Conservation (phyloP, 2,113 vertebrate species). For the Zosterops japonicus region DNA sequence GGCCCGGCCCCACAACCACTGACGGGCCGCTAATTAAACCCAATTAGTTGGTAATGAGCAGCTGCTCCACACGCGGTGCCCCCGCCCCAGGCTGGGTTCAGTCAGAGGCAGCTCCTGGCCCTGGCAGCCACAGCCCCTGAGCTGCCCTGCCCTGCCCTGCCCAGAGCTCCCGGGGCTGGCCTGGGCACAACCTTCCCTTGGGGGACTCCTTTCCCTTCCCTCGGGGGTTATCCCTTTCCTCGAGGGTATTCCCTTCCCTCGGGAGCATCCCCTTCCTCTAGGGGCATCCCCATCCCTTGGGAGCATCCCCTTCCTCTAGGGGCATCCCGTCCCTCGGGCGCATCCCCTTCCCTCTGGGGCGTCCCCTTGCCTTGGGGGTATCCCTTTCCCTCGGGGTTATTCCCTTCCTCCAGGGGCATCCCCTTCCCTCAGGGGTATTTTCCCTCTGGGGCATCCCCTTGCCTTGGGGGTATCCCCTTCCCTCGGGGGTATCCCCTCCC, state of each 20-base stretch:
- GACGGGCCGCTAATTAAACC: not conserved
- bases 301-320: no score
- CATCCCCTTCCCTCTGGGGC: no score
- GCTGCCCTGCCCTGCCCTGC: not conserved
- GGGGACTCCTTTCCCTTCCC: no score
- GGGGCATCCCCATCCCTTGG: not conserved
- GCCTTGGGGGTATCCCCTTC: no score
- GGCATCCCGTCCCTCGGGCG: no score
- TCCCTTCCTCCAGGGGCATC: not conserved
- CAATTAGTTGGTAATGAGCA: not conserved
- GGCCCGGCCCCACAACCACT: slow-evolving; percentile 82
- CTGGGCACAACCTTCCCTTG: not conserved
- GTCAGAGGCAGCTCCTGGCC: not conserved
- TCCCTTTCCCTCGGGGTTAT: no score
- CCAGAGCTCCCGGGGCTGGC: not conserved
- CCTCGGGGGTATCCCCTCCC: no score
- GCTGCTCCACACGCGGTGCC: not conserved
- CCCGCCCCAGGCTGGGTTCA: not conserved
- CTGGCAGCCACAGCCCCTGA: not conserved
- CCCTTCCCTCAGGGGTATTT: no score
- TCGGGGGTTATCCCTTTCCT: no score
- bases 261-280: no score
- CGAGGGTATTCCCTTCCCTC: no score
- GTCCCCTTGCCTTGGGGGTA: not conserved
- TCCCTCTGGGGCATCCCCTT: no score